phyloP scores from a whole-genome alignment of 2,113 vertebrate genomes.

The Rhynchomys soricoides region DNA sequence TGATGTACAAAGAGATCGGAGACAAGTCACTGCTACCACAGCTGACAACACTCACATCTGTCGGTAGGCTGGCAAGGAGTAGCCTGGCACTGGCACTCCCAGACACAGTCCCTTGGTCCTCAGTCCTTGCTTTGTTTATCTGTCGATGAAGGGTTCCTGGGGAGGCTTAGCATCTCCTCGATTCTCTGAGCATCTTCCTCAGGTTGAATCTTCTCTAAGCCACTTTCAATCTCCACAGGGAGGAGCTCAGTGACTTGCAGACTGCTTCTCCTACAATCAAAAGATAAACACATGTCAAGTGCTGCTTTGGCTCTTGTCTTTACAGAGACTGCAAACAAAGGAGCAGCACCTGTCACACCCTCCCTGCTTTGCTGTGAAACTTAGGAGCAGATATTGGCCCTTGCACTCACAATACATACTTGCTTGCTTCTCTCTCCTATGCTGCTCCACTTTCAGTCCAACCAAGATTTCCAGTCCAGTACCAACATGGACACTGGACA shows the following conservation, averaged over 20 bases:
- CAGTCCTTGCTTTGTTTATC: slow-evolving; percentile 52
- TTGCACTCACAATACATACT: slow-evolving; percentile 9
- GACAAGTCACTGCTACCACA: not conserved
- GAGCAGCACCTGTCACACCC: not conserved
- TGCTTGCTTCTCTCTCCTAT: not conserved
- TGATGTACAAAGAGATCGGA: not conserved
- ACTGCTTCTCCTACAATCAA: slow-evolving; percentile 80
- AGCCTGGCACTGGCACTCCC: not conserved
- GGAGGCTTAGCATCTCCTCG: slow-evolving; percentile 73
- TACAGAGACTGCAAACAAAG: not conserved
- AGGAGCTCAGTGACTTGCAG: slow-evolving; percentile 76
- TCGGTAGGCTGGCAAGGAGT: not conserved
- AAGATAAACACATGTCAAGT: slow-evolving; percentile 37
- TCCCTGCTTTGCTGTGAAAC: not conserved
- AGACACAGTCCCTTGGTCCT: not conserved
- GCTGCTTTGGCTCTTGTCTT: slow-evolving; percentile 4
- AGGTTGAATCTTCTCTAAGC: slow-evolving; percentile 39
- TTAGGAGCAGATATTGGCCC: not conserved
- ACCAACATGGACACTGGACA: slow-evolving; percentile 3
- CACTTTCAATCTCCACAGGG: slow-evolving; percentile 73
- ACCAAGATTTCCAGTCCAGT: not conserved
- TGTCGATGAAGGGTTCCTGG: slow-evolving; percentile 66
- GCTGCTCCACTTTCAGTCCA: not conserved
- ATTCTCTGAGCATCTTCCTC: slow-evolving; percentile 57
- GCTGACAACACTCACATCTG: not conserved